Conservation (phyloP, 2,797 vertebrate species). For the Erpetoichthys calabaricus region DNA sequence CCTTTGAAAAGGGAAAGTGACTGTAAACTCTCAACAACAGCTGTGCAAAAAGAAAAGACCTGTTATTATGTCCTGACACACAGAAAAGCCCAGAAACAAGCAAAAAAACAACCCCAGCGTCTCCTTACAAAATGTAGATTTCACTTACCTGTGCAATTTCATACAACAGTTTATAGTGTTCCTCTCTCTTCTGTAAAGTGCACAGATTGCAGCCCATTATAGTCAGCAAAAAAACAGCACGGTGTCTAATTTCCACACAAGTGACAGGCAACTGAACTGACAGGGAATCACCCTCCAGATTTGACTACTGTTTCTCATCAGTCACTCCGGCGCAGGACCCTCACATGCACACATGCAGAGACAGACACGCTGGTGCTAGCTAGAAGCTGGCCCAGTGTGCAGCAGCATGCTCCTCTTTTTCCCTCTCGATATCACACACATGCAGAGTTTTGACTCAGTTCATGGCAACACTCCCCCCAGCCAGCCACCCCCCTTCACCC, state of each 20-base stretch:
- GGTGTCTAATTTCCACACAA: constrained; percentile 50
- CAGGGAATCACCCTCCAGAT: constrained; percentile 82
- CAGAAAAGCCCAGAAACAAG: neutral
- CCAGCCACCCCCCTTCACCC: constrained; percentile 13
- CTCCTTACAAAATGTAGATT: neutral
- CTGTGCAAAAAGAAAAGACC: no score
- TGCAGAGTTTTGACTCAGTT: constrained; percentile 59
- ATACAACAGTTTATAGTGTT: constrained; percentile 97
- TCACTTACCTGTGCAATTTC: constrained; percentile 94
- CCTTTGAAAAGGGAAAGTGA: no score
- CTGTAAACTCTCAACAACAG: no score
- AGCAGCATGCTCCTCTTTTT: constrained; percentile 45
- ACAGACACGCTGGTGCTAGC: constrained; percentile 54
- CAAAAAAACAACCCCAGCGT: neutral
- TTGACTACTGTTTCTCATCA: constrained; percentile 79
- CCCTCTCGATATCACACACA: constrained; percentile 51
- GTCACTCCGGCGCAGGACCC: constrained; percentile 65
- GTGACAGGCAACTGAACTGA: constrained; percentile 56
- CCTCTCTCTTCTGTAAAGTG: constrained; percentile 96
- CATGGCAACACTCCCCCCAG: constrained; percentile 61
- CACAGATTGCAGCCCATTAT: constrained; percentile 98
- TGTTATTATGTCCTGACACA: no score
- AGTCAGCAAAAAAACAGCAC: constrained; percentile 52
- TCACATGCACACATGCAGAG: constrained; percentile 28
- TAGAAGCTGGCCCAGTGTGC: constrained; percentile 35